Percentiles rank a stretch among this genome's conserved stretches.
phyloP scores from a whole-genome alignment of 2,797 vertebrate genomes.

The Trachurus trachurus region DNA sequence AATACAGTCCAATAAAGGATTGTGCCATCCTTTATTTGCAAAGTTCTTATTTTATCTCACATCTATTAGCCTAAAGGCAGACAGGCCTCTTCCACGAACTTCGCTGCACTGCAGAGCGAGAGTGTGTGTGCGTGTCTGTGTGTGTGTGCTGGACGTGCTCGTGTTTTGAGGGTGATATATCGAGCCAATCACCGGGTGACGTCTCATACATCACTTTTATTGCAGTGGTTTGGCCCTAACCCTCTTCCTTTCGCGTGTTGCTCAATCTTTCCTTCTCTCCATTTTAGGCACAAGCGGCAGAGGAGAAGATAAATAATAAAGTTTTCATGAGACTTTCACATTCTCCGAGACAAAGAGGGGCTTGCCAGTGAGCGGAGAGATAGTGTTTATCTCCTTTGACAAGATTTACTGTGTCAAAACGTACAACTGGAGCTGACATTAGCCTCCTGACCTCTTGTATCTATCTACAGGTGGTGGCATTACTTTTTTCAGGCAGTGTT shows the following conservation, averaged over 20 bases:
- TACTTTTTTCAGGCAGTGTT: conserved; percentile 10
- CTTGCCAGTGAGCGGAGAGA: conserved; percentile 53
- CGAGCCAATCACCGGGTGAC: conserved; percentile 76
- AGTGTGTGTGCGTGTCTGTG: conserved; percentile 35
- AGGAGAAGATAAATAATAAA: conserved; percentile 78
- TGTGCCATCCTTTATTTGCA: conserved; percentile 63
- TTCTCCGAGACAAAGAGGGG: conserved; percentile 72
- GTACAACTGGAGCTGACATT: conserved; percentile 48
- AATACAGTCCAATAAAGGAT: conserved; percentile 63
- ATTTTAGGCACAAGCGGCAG: conserved; percentile 44
- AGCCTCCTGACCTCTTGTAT: conserved; percentile 54
- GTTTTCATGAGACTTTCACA: conserved; percentile 74
- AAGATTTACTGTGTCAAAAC: conserved; percentile 64
- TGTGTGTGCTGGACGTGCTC: neutral
- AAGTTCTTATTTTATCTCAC: conserved; percentile 72
- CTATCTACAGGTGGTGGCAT: conserved; percentile 50
- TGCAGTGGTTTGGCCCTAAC: conserved; percentile 78
- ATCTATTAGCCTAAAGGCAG: conserved; percentile 74
- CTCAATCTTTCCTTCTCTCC: conserved; percentile 59
- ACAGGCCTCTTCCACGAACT: conserved; percentile 61
- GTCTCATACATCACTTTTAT: conserved; percentile 87
- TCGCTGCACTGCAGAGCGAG: conserved; percentile 44
- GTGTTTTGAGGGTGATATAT: conserved; percentile 80
- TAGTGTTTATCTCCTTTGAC: conserved; percentile 60
- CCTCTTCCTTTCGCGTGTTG: conserved; percentile 64